Evolutionary conservation across 2,797 vertebrate species (phyloP), one percentile per base, ranked within the genome.

Genomic region (Catostomus latipinnis): DNA sequence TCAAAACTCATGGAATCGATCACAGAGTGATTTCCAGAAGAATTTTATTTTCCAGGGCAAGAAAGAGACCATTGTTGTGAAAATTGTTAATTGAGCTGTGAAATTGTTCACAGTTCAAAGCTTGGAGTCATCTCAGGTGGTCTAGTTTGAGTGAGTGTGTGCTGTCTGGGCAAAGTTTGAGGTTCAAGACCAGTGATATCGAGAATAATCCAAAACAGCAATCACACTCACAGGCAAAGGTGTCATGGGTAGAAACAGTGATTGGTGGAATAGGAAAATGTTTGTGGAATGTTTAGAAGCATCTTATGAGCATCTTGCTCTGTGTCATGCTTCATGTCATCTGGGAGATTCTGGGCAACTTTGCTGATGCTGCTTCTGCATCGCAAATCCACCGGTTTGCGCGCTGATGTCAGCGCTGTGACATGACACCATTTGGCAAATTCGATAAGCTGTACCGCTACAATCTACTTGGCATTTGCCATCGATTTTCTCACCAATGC

Each of bases 61-160:
- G 57, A 70, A 48, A 46, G 66, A 78, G 67, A 61, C 16, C 54
- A 12, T 62, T 70, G 67, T 70, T 78, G 76, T 70, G 66, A 78
- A 78, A 61, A 69, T 70, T 53, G 67, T 70, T 61, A 10, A 53
- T 46, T 52, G 57, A 78, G 48, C 56, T 78, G 76, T 70, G 57
- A 70, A 70, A 78, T 70, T 70, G 76, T 70, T 78, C 67, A 62
- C 66, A 61, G 56, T 46, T 61, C 54, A 61, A 45, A 69, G 56
- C 66, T 43, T 52, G 52, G 56, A 52, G 56, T 70, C 57, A 14
- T 70, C 48, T 60, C 34, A 53, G 67, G 49, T 46, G 45, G 63
- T 57, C 53, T 67, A 54, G 74, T 68, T 16, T 58, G n/a, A 16
- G 14, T 16, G 10, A 34, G 22, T 68, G 74, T 76, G 63, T 61